phyloP scores from a whole-genome alignment of 2,888 invertebrate genomes.

The Maniola hyperantus region DNA sequence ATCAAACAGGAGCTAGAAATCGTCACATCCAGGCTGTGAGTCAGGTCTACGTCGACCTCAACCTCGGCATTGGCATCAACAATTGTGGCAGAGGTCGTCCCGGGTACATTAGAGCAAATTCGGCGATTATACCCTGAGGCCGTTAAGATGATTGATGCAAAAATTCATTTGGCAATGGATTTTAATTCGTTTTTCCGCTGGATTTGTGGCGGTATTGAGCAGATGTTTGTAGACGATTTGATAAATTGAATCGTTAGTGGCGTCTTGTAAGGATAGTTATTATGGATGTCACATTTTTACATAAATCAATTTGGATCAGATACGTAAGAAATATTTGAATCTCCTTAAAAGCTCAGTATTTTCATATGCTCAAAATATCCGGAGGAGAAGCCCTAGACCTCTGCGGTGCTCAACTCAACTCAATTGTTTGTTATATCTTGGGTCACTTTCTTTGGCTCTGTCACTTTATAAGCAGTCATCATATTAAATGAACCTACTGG shows the following conservation, averaged over 20 bases:
- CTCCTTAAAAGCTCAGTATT: neutral
- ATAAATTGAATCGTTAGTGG: neutral
- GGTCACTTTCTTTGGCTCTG: too few species aligned
- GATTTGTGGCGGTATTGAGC: constrained; percentile 26
- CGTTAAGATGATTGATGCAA: constrained; percentile 63
- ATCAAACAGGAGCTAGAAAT: neutral
- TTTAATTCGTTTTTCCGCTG: constrained; percentile 44
- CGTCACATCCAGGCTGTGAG: constrained; percentile 12
- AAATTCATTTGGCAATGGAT: constrained; percentile 69
- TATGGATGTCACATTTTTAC: constrained; percentile 1
- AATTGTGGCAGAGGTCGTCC: constrained; percentile 20
- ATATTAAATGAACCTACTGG: too few species aligned
- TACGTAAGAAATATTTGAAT: neutral
- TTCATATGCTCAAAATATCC: neutral
- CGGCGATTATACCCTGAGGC: constrained; percentile 66
- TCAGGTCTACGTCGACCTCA: constrained; percentile 3
- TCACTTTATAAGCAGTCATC: too few species aligned
- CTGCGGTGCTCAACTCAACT: too few species aligned
- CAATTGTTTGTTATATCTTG: too few species aligned
- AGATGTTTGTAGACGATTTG: constrained; percentile 23
- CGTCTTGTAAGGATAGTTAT: neutral
- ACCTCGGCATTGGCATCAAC: constrained; percentile 18
- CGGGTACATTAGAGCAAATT: constrained; percentile 58
- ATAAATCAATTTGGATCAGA: neutral
- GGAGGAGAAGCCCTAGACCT: too few species aligned